These are phyloP conservation scores for Leptopilina drosophilae DNA, from an alignment of 2,888 invertebrate genomes.

Conservation along the genomic window DNA sequence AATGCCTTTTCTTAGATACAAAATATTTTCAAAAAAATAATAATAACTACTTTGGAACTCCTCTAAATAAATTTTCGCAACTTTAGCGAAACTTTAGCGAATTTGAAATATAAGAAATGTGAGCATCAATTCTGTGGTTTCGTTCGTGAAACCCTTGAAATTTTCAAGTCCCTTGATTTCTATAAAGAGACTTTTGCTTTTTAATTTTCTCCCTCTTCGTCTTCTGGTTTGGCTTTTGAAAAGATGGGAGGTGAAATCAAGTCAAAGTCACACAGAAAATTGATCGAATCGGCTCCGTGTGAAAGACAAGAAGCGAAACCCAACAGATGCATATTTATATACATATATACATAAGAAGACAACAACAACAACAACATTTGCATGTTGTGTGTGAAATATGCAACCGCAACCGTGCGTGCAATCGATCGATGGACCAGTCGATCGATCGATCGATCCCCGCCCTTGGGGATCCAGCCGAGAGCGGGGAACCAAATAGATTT, in stretches of 20 bases:
- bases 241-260: conserved; percentile 32
- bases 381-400: conserved; percentile 74
- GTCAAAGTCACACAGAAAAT: conserved; percentile 41
- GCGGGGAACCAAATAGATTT: conserved; percentile 62
- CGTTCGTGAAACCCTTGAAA: conserved; percentile 5
- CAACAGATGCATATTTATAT: conserved; percentile 56
- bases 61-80: too few species aligned
- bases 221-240: background rate
- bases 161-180: conserved; percentile 41
- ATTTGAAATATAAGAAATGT: background rate
- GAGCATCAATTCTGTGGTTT: too few species aligned
- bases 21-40: too few species aligned
- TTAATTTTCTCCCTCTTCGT: background rate
- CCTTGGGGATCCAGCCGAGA: conserved; percentile 58
- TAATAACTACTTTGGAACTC: too few species aligned
- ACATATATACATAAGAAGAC: conserved; percentile 55
- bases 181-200: conserved; percentile 9
- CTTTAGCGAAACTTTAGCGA: too few species aligned
- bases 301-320: conserved; percentile 64
- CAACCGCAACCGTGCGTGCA: conserved; percentile 75
- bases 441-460: conserved; percentile 46
- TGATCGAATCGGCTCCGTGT: conserved; percentile 42
- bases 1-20: too few species aligned
- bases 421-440: conserved; percentile 60
- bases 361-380: conserved; percentile 41